A percentile compares a stretch with the other conserved stretches of the same genome.
These are phyloP conservation scores for Rhipidura dahli DNA, from an alignment of 2,113 vertebrate genomes.

Conservation along the genomic window DNA sequence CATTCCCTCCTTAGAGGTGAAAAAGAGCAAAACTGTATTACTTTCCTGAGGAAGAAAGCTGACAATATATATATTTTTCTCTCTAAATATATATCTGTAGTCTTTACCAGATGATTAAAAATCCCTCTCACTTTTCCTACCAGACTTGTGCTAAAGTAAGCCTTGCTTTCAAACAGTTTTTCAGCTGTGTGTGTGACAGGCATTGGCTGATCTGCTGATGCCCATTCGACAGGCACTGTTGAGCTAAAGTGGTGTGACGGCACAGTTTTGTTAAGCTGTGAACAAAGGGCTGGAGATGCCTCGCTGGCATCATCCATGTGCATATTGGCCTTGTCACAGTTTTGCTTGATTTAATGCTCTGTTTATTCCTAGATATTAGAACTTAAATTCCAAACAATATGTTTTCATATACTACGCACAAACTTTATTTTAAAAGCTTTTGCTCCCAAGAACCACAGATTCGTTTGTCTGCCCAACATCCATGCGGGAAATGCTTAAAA, in stretches of 20 bases:
- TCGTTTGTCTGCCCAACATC: conserved; percentile 49
- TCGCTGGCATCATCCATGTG: conserved; percentile 84
- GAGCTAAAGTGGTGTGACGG: conserved; percentile 97
- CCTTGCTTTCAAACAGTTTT: conserved; percentile 80
- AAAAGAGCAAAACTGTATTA: conserved; percentile 11
- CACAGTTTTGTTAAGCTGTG: conserved; percentile 98
- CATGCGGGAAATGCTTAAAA: conserved; percentile 46
- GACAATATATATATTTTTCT: background rate
- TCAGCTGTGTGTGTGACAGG: conserved; percentile 84
- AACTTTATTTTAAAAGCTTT: conserved; percentile 78
- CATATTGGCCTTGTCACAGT: conserved; percentile 91
- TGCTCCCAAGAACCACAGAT: conserved; percentile 46
- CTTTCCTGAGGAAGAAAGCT: background rate
- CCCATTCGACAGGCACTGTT: conserved; percentile 92
- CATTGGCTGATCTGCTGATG: conserved; percentile 91
- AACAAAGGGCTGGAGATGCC: conserved; percentile 92
- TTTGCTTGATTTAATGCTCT: conserved; percentile 97
- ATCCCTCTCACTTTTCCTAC: conserved; percentile 68
- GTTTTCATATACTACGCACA: conserved; percentile 68
- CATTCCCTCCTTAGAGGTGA: conserved; percentile 25
- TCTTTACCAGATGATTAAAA: conserved; percentile 70
- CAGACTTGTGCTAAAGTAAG: conserved; percentile 78
- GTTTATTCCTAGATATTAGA: conserved; percentile 94
- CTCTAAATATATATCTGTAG: background rate
- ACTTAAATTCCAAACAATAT: conserved; percentile 85